phyloP scores from a whole-genome alignment of 2,113 vertebrate species.

The Pongo pygmaeus region DNA sequence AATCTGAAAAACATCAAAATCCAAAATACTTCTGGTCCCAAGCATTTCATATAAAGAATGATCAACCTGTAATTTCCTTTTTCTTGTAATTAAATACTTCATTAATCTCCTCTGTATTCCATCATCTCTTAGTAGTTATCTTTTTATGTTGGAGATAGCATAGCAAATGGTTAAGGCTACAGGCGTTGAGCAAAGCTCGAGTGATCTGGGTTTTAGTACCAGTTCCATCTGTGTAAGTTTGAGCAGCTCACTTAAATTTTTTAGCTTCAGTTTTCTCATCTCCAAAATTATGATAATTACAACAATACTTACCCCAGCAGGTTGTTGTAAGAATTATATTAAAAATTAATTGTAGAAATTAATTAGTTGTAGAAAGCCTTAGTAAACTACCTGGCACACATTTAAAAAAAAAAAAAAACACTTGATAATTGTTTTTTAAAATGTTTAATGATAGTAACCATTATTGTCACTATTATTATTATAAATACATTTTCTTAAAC shows the following conservation, averaged over 20 bases:
- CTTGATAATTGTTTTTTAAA: neutral
- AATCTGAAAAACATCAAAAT: neutral
- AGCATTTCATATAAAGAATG: neutral
- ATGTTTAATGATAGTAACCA: neutral
- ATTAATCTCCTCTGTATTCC: neutral
- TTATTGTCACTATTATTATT: neutral
- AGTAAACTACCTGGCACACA: conserved; percentile 15
- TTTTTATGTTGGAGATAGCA: neutral
- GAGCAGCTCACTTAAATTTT: conserved; percentile 50
- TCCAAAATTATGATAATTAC: neutral
- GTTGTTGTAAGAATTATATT: conserved; percentile 1
- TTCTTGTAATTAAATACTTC: conserved; percentile 46
- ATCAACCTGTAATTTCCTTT: neutral
- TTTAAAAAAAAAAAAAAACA: neutral
- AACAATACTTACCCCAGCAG: neutral
- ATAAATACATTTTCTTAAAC: conserved; percentile 29
- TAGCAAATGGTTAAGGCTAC: neutral
- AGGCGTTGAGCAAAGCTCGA: neutral
- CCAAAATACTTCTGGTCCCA: neutral
- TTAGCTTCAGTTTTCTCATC: conserved; percentile 32
- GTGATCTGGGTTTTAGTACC: neutral
- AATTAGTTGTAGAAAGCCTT: neutral
- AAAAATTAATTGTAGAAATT: no score
- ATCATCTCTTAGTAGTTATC: neutral
- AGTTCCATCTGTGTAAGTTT: conserved; percentile 12